Conservation (phyloP, 2,113 vertebrate species). For the Heliornis fulica region DNA sequence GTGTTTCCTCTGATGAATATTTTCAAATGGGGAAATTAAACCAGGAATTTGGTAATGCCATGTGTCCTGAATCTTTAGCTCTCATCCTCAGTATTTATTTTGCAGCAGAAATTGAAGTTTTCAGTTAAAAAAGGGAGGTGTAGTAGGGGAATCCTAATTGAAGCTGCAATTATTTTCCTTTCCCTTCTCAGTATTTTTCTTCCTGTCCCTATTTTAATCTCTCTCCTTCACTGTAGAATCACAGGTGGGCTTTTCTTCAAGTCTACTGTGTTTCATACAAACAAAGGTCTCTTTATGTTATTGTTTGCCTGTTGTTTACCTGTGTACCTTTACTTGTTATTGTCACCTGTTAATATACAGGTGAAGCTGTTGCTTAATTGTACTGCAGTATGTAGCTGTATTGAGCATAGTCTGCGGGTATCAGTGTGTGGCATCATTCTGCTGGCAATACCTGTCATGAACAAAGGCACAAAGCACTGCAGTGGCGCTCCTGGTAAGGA, state of each 20-base stretch:
- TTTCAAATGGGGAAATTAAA: neutral
- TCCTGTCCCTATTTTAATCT: neutral
- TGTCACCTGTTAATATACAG: accelerated
- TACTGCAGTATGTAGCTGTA: neutral
- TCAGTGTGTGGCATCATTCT: neutral
- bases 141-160: neutral
- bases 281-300: neutral
- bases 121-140: neutral
- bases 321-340: no score
- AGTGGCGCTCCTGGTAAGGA: neutral
- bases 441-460: neutral
- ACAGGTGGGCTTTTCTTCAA: neutral
- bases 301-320: no score
- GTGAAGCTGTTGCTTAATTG: neutral
- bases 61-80: neutral
- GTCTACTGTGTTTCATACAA: no score
- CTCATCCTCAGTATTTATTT: neutral
- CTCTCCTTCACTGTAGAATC: neutral
- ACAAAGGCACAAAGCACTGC: accelerated
- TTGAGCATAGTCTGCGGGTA: neutral
- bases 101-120: neutral
- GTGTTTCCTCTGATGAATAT: neutral
- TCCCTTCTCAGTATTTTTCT: neutral
- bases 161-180: neutral
- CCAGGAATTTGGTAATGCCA: neutral